A percentile compares a stretch with the other conserved stretches of the same genome.
These are phyloP conservation scores for Chionoecetes opilio DNA, from an alignment of 1,140 invertebrate genomes.

Conservation along the genomic window DNA sequence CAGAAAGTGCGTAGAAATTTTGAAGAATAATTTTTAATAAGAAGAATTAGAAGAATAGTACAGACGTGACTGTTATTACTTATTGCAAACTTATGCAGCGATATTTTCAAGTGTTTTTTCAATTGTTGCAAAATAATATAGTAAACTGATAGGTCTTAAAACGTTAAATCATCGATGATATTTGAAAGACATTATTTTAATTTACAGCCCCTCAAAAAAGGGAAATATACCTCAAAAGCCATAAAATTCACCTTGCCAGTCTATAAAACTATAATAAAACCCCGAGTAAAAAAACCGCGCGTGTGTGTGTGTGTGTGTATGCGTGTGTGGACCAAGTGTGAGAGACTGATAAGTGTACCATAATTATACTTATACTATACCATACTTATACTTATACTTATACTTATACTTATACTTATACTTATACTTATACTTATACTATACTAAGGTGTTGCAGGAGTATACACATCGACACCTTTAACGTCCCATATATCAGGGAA, in stretches of 20 bases:
- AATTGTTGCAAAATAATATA: too few species aligned
- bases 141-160: too few species aligned
- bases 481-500: slow-evolving; percentile 25
- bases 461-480: not conserved
- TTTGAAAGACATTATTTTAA: not conserved
- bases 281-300: not conserved
- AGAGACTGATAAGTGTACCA: not conserved
- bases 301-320: slow-evolving; percentile 55
- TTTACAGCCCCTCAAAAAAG: not conserved
- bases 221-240: not conserved
- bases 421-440: not conserved
- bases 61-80: too few species aligned
- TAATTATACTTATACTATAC: not conserved
- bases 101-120: too few species aligned
- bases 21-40: too few species aligned
- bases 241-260: not conserved
- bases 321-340: not conserved
- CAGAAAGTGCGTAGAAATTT: too few species aligned
- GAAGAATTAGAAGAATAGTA: too few species aligned
- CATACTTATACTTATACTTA: not conserved
- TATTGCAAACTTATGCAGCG: too few species aligned
- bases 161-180: not conserved
- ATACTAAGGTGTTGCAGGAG: not conserved
- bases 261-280: too few species aligned
- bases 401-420: too few species aligned